Evolutionary conservation across 2,797 vertebrate species (phyloP).

Genomic region (Sebastes umbrosus): DNA sequence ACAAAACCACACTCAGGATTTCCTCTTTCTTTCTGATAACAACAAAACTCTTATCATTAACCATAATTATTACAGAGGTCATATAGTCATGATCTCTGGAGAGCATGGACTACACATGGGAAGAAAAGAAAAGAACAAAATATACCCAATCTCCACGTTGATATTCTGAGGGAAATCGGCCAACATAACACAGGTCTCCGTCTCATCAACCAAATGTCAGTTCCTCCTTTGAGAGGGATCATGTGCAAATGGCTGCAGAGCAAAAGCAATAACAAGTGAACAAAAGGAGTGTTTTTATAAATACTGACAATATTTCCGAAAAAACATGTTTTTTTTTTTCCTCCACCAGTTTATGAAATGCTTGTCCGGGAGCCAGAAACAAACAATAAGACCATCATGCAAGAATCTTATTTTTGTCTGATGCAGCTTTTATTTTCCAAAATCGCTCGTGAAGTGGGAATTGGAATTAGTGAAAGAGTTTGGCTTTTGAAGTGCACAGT

Average conservation of each 20-base stretch:
- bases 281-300: not conserved
- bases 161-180: not conserved
- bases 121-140: not conserved
- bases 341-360: not conserved
- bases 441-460: constrained; percentile 3
- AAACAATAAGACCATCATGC: not conserved
- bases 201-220: constrained; percentile 18
- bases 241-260: not conserved
- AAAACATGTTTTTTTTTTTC: not conserved
- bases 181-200: not conserved
- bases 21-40: not conserved
- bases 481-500: not conserved
- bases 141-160: not conserved
- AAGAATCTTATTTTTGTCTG: not conserved
- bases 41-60: not conserved
- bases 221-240: constrained; percentile 6
- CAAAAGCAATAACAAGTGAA: not conserved
- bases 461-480: constrained; percentile 8
- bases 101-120: not conserved
- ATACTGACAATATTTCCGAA: not conserved
- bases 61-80: not conserved
- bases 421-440: constrained; percentile 6
- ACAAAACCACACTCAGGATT: not conserved
- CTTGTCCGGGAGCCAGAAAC: not conserved
- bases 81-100: not conserved